Evolutionary conservation across 2,888 invertebrate species (phyloP), one percentile per base, ranked within the genome.

Genomic region (Campaea margaritaria): DNA sequence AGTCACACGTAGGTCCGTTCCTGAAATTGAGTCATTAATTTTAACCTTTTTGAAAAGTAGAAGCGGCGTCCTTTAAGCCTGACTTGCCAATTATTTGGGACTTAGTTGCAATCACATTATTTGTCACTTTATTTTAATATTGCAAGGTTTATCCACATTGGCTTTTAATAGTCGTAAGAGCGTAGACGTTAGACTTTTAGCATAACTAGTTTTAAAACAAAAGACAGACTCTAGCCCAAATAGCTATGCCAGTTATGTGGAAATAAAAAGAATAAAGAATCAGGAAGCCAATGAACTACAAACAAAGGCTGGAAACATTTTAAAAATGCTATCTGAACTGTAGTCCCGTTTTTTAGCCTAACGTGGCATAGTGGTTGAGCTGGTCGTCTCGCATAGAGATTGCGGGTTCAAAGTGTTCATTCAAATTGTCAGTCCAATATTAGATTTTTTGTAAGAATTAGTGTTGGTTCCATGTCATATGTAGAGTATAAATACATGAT

Each of bases 21-120:
- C 78, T 76, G 75, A 90, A 91, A 91, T 91, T 86, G 82, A 92
- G 89, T 88, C 78, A 87, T 91, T 88, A 86, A 85, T 82, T 77
- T 70, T 76, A 46, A 21, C 54, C 74, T 73, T 76, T 78, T 65
- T 64, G 16, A 49, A 61, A 76, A 82, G 83, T 79, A 77, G 71
- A 73, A 75, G 82, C 89, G 86, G 87, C 69, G 44, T 60, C 69
- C 76, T 88, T 88, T 85, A 78, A 82, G 82, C 46, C 49, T 46
- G 42, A 38, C 13, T 39, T 16, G 38, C 50, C 79, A 79, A 83
- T 86, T 62, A 83, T 44, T 41, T 28, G 34, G 42, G 70, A 62
- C 59, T 63, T 72, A 65, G 61, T 64, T 62, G 39, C 70, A 79
- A 83, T 84, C 81, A 82, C 65, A 27, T 64, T 62, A 63, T 66